Conservation (phyloP, 1,140 invertebrate genomes). For the Danaus plexippus region DNA sequence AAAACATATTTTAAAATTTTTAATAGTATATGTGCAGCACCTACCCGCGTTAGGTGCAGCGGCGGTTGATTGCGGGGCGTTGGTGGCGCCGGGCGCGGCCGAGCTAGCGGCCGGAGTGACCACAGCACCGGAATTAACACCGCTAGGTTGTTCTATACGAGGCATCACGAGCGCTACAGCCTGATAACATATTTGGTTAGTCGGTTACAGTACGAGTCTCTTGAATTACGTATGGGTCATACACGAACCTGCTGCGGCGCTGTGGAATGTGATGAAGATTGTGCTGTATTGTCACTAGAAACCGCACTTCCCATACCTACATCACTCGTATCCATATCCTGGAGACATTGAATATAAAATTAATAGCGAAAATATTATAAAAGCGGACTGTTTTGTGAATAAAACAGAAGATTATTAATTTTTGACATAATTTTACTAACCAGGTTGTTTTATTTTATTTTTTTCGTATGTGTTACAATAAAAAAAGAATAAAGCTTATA, state of each 20-base stretch:
- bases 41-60: conserved; percentile 24
- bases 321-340: conserved; percentile 72
- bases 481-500: too few relatives aligned
- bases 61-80: conserved; percentile 26
- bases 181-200: conserved; percentile 46
- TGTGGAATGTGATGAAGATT: conserved; percentile 58
- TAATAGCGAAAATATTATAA: neutral
- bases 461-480: too few relatives aligned
- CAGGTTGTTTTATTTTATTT: too few relatives aligned
- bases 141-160: conserved; percentile 74
- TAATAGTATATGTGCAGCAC: neutral
- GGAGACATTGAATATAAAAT: conserved; percentile 10
- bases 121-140: conserved; percentile 24
- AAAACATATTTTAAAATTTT: too few relatives aligned
- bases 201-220: too few relatives aligned
- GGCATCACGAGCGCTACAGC: conserved; percentile 83
- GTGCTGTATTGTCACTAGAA: conserved; percentile 51
- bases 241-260: conserved; percentile 52
- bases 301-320: conserved; percentile 57
- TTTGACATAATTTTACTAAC: too few relatives aligned
- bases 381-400: too few relatives aligned
- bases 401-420: too few relatives aligned
- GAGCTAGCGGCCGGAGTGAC: conserved; percentile 32
- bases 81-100: conserved; percentile 37
- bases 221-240: too few relatives aligned